Percentiles rank a stretch among this genome's conserved stretches.
Conservation (phyloP, 2,797 vertebrate species). For the Bradypus variegatus region DNA sequence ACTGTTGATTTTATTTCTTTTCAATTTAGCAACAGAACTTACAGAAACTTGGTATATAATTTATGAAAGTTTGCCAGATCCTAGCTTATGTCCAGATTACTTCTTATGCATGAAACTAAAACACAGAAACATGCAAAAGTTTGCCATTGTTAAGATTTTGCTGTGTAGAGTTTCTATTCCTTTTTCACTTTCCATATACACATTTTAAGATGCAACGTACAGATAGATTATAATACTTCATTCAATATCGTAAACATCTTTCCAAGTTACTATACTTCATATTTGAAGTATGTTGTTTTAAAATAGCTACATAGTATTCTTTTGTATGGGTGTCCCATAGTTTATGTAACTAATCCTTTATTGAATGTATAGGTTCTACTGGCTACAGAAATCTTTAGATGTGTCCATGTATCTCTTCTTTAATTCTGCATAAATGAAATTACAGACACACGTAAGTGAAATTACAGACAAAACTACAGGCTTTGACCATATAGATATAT, state of each 20-base stretch:
- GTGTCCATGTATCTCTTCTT: too few relatives aligned
- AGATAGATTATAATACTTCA: neutral
- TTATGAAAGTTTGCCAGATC: neutral
- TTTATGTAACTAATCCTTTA: too few relatives aligned
- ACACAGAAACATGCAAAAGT: neutral
- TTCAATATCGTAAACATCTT: neutral
- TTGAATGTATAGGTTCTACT: too few relatives aligned
- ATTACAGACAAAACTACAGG: too few relatives aligned
- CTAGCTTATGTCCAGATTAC: neutral
- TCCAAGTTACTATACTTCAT: neutral
- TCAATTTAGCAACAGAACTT: constrained; percentile 11
- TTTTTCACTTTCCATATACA: neutral
- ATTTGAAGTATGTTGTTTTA: neutral
- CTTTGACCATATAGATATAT: too few relatives aligned
- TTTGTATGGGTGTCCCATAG: neutral
- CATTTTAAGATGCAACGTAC: neutral
- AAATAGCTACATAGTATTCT: neutral
- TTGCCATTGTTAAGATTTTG: neutral
- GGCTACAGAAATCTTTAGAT: too few relatives aligned
- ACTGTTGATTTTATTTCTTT: neutral
- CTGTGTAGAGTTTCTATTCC: neutral
- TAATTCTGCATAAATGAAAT: too few relatives aligned
- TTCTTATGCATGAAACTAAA: neutral
- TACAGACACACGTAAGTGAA: too few relatives aligned
- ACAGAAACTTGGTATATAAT: neutral